Base-by-base conservation (phyloP, 1,140 invertebrate genomes). In the Aphelinus atriplicis region DNA sequence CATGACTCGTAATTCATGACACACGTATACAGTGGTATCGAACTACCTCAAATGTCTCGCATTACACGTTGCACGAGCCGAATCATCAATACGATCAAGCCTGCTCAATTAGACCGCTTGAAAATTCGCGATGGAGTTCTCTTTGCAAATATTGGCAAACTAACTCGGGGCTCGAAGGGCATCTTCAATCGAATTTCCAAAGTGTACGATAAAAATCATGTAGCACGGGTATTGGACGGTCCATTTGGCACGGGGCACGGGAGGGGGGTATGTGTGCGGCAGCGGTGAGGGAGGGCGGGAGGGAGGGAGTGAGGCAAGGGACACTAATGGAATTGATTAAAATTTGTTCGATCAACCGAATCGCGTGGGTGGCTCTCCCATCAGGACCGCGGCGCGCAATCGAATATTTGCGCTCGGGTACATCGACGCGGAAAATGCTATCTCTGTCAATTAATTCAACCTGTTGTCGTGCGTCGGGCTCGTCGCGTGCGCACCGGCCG, bases 291-390 rank as follows among this genome's bases (percentile, higher is more conserved):
- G 51, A 53, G 9, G 4, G 51, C 4, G 9, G 51, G 51, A 9
- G 51, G 58, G 74, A 78, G 76, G 63, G 80, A 81, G 3, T 79
- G 81, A 81, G 77, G 81, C 84, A 83, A 85, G 81, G 81, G 79
- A 79, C 83, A 83, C 85, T 85, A 88, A 87, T 88, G 84, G 84
- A 87, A 87, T 87, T 87, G 87, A 88, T 87, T 88, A 87, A 88
- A 88, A 88, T 87, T 85, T 87, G 85, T 87, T 84, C 84, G 85
- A 84, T 87, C 86, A 82, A 86, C 81, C 81, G 81, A 84, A 84
- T 81, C 81, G 80, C 26, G 61, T 80, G 78, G 77, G 75, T 65
- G n/a, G 68, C 47, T 9, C 57, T n/a, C 53, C 45, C 42, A 63
- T 65, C 76, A 61, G 63, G 70, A 70, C 77, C 66, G 70, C 65